phyloP scores from a whole-genome alignment of 2,113 vertebrate species.

The Pardalotus punctatus region DNA sequence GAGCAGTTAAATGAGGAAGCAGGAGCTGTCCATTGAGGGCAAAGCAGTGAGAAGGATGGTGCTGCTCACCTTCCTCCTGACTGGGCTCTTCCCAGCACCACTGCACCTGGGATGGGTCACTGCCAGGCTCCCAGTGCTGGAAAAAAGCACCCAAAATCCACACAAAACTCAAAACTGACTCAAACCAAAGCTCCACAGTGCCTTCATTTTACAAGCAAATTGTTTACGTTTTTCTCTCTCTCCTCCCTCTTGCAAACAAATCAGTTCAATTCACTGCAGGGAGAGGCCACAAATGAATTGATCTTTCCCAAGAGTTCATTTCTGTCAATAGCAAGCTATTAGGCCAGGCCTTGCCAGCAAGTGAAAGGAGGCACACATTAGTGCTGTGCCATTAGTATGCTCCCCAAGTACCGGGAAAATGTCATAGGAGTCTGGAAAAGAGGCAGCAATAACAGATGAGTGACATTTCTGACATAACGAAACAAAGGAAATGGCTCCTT shows the following conservation, averaged over 20 bases:
- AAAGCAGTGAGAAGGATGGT: not conserved
- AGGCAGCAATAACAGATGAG: not conserved
- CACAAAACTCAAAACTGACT: not conserved
- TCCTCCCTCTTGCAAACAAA: fast-evolving
- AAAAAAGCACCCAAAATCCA: not conserved
- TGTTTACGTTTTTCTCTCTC: not conserved
- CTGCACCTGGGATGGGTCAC: not conserved
- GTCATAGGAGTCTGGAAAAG: not conserved
- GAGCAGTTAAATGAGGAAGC: not conserved
- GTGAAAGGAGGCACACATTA: not conserved
- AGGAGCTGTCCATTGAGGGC: not conserved
- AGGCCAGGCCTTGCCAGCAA: not conserved
- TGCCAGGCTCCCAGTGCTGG: not conserved
- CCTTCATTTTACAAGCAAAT: not conserved
- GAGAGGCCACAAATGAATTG: not conserved
- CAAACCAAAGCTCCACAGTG: not conserved
- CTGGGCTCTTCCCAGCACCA: not conserved
- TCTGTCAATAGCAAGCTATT: not conserved
- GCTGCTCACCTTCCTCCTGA: not conserved
- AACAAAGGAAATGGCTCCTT: not conserved
- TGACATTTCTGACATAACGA: not conserved
- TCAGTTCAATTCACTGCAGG: not conserved
- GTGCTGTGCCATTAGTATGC: not conserved
- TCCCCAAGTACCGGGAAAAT: not conserved
- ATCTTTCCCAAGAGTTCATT: not conserved